A percentile compares a stretch with the other conserved stretches of the same genome.
Conservation (phyloP, 1,140 invertebrate genomes). For the Heliconius nattereri region DNA sequence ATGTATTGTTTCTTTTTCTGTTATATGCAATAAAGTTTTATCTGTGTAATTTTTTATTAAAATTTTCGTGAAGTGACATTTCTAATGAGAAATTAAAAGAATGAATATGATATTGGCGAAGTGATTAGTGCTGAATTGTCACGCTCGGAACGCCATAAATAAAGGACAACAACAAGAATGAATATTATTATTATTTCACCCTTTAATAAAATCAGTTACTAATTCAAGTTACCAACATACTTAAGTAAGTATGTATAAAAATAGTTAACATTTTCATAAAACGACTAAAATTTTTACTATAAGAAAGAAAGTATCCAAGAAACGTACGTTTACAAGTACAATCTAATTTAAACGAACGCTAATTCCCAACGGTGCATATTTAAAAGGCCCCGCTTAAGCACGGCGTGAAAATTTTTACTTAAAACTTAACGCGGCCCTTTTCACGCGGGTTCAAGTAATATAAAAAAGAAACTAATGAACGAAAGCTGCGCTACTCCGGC, state of each 20-base stretch:
- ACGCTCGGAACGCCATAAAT: too few relatives aligned
- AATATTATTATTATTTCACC: too few relatives aligned
- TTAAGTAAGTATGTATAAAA: neutral
- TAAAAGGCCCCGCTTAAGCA: conserved; percentile 14
- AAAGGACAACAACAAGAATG: too few relatives aligned
- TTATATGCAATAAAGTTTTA: too few relatives aligned
- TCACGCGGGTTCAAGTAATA: conserved; percentile 44
- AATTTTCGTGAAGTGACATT: neutral
- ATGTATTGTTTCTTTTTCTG: too few relatives aligned
- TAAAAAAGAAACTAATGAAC: conserved; percentile 47
- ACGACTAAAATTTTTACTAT: neutral
- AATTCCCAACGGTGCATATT: conserved; percentile 13
- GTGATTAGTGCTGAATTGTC: too few relatives aligned
- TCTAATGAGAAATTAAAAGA: neutral
- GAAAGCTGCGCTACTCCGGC: conserved; percentile 44
- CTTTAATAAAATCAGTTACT: too few relatives aligned
- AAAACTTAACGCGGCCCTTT: conserved; percentile 44
- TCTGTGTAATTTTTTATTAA: neutral
- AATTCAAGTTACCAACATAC: too few relatives aligned
- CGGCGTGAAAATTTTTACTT: conserved; percentile 34
- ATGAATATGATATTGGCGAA: too few relatives aligned
- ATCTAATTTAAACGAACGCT: conserved; percentile 1
- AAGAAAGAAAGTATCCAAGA: neutral
- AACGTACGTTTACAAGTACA: neutral
- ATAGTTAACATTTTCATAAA: neutral